Base-by-base conservation (phyloP, 2,797 vertebrate species). In the Orestias chungarensis region DNA sequence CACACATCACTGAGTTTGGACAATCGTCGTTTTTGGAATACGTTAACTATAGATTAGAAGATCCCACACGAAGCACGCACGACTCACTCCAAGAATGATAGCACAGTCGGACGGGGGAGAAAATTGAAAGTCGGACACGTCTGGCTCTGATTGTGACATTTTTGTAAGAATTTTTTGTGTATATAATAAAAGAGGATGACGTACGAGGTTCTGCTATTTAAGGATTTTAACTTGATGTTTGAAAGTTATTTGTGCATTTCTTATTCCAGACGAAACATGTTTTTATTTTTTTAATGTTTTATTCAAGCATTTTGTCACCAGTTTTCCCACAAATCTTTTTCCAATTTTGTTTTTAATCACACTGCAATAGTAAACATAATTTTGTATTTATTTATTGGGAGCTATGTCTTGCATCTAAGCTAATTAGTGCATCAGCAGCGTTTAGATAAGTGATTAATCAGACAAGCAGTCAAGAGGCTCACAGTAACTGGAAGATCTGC, bases 71-170 rank as follows among this genome's bases (percentile, higher is more conserved):
- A 54, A 35, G 50, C 42, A 52, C 67, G 40, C 46, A 18, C 14
- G 27, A 29, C 42, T 25, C 5, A 40, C 14, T 40, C 23, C 12
- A 73, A 68, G 29, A 49, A 35, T 31, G 18, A 25, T n/a, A 49
- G 25, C 33, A 33, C 1, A 2, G 15, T 54, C 1, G 25, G 43
- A 44, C 44, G 68, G 69, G 33, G 9, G 57, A 27, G 42, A 35
- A 20, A 1, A 18, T 57, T 18, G 57, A 47, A 57, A 46, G 42
- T 73, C n/a, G 0, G 8, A 66, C 47, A 6, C n/a, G n/a, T 23
- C 52, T 80, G 6, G 0, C 2, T 38, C 4, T 0, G 43, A 59
- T 64, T 74, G 54, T 69, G 59, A 85, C 67, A 70, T 71, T 68
- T 66, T 20, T 18, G 2, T 15, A 18, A 9, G 38, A n/a, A 61